Conservation (phyloP, 2,797 vertebrate species). For the Threskiornis aethiopicus region DNA sequence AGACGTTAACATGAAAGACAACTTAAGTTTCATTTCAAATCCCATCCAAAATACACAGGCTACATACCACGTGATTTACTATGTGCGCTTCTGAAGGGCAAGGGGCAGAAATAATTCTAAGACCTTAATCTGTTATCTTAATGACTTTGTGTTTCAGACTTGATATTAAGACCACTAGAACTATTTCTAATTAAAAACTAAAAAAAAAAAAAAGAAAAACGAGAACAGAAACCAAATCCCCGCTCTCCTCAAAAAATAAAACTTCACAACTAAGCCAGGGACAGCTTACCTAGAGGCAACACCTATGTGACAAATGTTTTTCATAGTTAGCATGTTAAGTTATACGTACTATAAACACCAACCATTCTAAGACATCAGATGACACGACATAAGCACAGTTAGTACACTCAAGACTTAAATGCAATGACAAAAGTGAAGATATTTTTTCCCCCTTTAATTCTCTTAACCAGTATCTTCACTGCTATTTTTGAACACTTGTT, state of each 20-base stretch:
- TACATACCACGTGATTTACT: background rate
- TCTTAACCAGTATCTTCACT: background rate
- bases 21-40: background rate
- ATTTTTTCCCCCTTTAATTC: background rate
- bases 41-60: background rate
- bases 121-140: background rate
- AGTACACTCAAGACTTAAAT: background rate
- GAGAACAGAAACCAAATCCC: background rate
- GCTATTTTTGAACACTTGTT: background rate
- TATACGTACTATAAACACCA: background rate
- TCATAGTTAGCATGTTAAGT: background rate
- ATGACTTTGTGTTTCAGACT: background rate
- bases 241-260: accelerated
- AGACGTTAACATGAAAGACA: background rate
- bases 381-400: background rate
- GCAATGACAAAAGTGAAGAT: background rate
- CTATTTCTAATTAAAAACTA: background rate
- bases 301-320: background rate
- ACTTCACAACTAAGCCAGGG: background rate
- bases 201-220: background rate
- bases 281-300: background rate
- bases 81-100: background rate
- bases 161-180: background rate
- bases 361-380: background rate
- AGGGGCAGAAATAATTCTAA: background rate